A percentile compares a stretch with the other conserved stretches of the same genome.
Evolutionary conservation across 2,797 vertebrate genomes (phyloP).

Genomic region (Nyctibius grandis): DNA sequence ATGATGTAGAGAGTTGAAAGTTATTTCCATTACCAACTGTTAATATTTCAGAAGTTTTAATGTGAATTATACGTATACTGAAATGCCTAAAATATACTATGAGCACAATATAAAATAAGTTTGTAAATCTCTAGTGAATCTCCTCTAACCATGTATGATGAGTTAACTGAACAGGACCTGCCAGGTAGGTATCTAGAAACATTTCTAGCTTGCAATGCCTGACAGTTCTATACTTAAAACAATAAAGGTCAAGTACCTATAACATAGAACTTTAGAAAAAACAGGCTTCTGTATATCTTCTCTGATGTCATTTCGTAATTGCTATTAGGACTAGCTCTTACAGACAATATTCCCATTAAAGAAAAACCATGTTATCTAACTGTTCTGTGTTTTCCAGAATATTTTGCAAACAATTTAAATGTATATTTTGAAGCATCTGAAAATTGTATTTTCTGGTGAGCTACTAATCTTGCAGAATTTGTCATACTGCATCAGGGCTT

Average conservation of each 20-base stretch:
- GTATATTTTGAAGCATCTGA: not conserved
- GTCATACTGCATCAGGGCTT: not conserved
- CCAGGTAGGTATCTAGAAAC: not conserved
- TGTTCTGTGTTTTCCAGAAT: not conserved
- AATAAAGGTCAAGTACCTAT: not conserved
- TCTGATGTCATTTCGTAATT: not conserved
- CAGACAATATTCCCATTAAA: not conserved
- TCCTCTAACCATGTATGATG: not conserved
- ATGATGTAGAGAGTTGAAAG: not conserved
- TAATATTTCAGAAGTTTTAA: not conserved
- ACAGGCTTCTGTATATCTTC: not conserved
- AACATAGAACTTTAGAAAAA: not conserved
- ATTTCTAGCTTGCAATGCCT: not conserved
- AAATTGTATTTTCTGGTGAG: conserved; percentile 11
- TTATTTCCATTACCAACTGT: not conserved
- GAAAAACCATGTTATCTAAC: not conserved
- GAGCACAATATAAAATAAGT: not conserved
- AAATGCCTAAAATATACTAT: not conserved
- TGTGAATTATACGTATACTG: not conserved
- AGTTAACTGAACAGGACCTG: not conserved
- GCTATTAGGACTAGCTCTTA: not conserved
- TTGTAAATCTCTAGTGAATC: not conserved
- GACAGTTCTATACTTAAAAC: not conserved
- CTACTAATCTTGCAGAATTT: not conserved
- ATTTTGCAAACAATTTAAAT: conserved; percentile 23